Evolutionary conservation across 2,113 vertebrate genomes (phyloP).

Genomic region (Paralichthys olivaceus): DNA sequence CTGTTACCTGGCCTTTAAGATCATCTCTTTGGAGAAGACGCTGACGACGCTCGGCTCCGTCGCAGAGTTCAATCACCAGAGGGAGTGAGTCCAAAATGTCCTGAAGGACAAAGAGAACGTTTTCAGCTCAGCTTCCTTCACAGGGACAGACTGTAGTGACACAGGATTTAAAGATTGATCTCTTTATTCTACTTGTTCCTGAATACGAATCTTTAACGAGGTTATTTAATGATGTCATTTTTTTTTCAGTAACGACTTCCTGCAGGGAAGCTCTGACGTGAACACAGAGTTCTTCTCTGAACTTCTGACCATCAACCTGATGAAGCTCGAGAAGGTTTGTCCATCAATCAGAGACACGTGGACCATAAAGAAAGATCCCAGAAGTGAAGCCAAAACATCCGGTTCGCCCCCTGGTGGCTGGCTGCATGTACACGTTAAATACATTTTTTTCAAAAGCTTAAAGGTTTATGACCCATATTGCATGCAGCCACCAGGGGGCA

Average conservation of each 20-base stretch:
- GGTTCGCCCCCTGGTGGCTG: neutral
- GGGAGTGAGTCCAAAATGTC: slow-evolving; percentile 82
- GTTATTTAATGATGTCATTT: neutral
- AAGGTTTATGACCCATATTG: neutral
- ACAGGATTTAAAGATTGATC: too few species aligned
- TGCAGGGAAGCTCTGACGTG: slow-evolving; percentile 39
- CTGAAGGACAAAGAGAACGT: neutral
- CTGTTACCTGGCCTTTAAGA: slow-evolving; percentile 92
- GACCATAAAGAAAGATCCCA: neutral
- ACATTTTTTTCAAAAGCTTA: too few species aligned
- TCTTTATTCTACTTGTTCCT: too few species aligned
- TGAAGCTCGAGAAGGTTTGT: slow-evolving; percentile 93
- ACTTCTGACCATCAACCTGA: slow-evolving; percentile 87
- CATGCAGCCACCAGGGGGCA: neutral
- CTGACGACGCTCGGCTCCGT: slow-evolving; percentile 83
- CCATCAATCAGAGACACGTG: neutral
- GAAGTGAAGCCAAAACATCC: neutral
- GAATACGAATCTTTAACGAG: neutral
- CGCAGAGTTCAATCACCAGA: slow-evolving; percentile 74
- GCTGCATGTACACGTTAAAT: too few species aligned
- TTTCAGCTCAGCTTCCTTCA: neutral
- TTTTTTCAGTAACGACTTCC: neutral
- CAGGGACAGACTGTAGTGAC: too few species aligned
- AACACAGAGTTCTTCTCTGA: slow-evolving; percentile 88
- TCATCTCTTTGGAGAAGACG: slow-evolving; percentile 87